These are phyloP conservation scores for Podilymbus podiceps DNA, from an alignment of 2,113 vertebrate species.

Conservation along the genomic window DNA sequence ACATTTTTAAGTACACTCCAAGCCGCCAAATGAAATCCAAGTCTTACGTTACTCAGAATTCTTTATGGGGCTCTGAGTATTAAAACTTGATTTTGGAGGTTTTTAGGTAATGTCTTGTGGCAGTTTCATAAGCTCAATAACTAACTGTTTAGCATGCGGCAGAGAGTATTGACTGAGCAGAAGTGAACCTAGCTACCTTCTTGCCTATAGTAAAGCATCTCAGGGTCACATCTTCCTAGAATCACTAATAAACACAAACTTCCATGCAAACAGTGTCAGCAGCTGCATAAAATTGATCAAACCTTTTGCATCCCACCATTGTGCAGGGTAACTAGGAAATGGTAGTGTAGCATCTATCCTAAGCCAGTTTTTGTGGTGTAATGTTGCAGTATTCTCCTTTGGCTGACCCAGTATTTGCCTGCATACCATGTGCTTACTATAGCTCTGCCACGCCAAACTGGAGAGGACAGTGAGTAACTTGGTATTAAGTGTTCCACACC, in stretches of 20 bases:
- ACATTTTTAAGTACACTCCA: background rate
- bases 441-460: background rate
- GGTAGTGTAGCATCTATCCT: background rate
- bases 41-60: background rate
- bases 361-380: background rate
- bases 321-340: background rate
- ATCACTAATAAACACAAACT: background rate
- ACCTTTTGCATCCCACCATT: background rate
- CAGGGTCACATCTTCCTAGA: background rate
- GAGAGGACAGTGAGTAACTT: background rate
- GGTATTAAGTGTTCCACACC: background rate
- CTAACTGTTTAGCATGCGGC: background rate
- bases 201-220: background rate
- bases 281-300: background rate
- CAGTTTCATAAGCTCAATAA: background rate
- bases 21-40: background rate
- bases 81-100: background rate
- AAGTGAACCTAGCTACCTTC: background rate
- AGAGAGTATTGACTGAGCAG: background rate
- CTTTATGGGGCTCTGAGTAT: background rate
- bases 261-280: background rate
- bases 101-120: background rate
- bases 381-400: background rate
- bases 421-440: background rate
- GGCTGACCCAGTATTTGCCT: background rate